Evolutionary conservation across 2,113 vertebrate genomes (phyloP).

Genomic region (Cathartes aura): DNA sequence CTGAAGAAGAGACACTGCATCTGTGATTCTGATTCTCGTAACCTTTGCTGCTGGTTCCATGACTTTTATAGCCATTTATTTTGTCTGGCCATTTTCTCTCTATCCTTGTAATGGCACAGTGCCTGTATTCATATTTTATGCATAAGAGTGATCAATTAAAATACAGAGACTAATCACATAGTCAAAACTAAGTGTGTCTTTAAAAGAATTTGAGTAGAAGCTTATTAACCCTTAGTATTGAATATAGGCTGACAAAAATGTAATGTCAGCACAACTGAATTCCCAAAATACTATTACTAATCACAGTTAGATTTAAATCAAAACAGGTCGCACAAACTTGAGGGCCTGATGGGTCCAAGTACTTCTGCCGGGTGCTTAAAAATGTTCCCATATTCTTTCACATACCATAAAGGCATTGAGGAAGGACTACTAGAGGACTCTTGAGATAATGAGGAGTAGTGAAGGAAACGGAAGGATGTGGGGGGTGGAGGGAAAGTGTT

Average conservation of each 20-base stretch:
- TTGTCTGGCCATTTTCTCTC: neutral
- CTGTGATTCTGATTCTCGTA: neutral
- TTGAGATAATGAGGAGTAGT: neutral
- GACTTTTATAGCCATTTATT: neutral
- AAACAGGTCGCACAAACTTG: neutral
- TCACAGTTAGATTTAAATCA: neutral
- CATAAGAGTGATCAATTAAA: neutral
- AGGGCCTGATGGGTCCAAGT: neutral
- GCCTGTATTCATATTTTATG: neutral
- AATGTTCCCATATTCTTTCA: neutral
- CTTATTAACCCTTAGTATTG: neutral
- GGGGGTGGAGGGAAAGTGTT: neutral
- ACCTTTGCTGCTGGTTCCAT: neutral
- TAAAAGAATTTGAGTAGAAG: neutral
- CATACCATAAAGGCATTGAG: neutral
- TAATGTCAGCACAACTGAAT: neutral
- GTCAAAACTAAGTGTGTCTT: neutral
- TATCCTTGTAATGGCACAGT: neutral
- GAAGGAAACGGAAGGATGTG: neutral
- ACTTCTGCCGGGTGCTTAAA: neutral
- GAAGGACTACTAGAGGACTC: neutral
- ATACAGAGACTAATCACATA: neutral
- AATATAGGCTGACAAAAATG: neutral
- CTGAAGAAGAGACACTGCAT: neutral
- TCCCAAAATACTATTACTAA: neutral